Base-by-base conservation (phyloP, 2,888 invertebrate species). In the Stenurella melanura region DNA sequence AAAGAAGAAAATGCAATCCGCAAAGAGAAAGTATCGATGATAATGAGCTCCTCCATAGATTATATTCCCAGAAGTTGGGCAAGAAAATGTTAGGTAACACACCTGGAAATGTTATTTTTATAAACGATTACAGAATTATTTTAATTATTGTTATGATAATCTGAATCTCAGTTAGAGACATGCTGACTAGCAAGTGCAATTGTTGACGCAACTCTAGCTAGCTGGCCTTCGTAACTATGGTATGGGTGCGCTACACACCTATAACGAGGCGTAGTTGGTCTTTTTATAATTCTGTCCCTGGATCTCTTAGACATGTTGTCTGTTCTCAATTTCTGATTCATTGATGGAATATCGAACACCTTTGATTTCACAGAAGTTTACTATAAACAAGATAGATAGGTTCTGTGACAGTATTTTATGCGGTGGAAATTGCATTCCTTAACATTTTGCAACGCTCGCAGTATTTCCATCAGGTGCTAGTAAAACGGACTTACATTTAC, bases 241-340 rank as follows among this genome's bases (percentile, higher is more conserved):
- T 85, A 86, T 87, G 85, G 85, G 86, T 84, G 85, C 81, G 87
- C 83, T 86, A 85, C 86, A 85, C 85, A 82, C 84, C 82, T 85
- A 58, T 42, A 86, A 85, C 86, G 85, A 87, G 87, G 86, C 85
- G 86, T 86, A 81, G 80, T 81, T 79, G 71, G 74, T 78, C 75
- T 80, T 78, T 79, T 78, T 81, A 77, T 74, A 60, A 61, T 68
- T 56, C 26, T 70, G 82, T 83, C 83, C 82, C 83, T 83, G 82
- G 81, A 84, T 74, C 77, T 78, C 60, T 73, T 79, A 82, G 84
- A 82, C 85, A 83, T 78, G 69, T 72, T 79, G 84, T 83, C 83
- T 83, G 77, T 78, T 60, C 66, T 74, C 66, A 67, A 83, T 78
- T 81, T 75, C 77, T 80, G 80, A 80, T 81, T 79, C 82, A 81